A percentile compares a stretch with the other conserved stretches of the same genome.
Conservation (phyloP, 2,797 vertebrate species). For the Mareca penelope region DNA sequence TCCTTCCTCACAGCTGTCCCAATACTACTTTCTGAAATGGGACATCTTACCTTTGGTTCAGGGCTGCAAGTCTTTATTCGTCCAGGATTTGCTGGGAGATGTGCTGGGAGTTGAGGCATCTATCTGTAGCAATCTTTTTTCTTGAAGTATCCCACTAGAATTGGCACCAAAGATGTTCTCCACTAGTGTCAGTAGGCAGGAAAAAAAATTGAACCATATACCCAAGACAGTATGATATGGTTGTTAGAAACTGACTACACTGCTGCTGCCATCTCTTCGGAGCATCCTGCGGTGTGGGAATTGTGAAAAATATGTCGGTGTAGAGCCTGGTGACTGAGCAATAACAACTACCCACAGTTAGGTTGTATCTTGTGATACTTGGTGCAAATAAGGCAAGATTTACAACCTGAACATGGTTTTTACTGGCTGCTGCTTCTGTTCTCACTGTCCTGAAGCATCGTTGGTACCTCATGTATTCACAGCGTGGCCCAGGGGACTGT, state of each 20-base stretch:
- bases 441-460: neutral
- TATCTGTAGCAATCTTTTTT: neutral
- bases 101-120: neutral
- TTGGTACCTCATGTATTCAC: neutral
- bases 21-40: neutral
- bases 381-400: neutral
- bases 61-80: neutral
- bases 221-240: neutral
- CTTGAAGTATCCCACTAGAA: neutral
- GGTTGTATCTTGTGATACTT: neutral
- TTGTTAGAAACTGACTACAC: neutral
- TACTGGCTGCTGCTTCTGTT: neutral
- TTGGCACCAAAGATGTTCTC: neutral
- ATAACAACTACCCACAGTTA: neutral
- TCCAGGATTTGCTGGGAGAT: neutral
- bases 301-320: neutral
- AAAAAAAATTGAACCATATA: fast-evolving
- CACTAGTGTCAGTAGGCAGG: neutral
- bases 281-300: neutral
- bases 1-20: neutral
- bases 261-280: neutral
- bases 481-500: neutral
- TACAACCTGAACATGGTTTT: neutral
- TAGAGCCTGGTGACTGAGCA: neutral
- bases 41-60: neutral